A percentile compares a stretch with the other conserved stretches of the same genome.
Evolutionary conservation across 2,797 vertebrate species (phyloP).

Genomic region (Aphelocoma californica): DNA sequence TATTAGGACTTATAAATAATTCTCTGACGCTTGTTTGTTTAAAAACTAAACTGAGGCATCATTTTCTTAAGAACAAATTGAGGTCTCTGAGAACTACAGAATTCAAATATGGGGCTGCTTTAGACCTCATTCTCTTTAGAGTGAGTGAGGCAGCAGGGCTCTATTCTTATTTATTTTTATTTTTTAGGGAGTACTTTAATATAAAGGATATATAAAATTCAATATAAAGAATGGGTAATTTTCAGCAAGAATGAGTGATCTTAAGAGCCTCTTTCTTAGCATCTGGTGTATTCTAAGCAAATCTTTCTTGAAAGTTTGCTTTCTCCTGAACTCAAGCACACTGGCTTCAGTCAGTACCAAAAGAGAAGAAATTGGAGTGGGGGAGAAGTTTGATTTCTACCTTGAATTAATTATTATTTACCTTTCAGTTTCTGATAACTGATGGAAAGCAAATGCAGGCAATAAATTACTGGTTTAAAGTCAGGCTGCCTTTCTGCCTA

Average conservation of each 20-base stretch:
- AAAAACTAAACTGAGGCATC: neutral
- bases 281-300: neutral
- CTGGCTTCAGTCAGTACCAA: neutral
- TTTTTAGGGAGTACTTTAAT: neutral
- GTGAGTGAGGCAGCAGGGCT: neutral
- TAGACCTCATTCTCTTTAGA: neutral
- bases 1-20: neutral
- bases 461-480: neutral
- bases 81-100: neutral
- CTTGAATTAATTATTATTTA: neutral
- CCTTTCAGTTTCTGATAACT: neutral
- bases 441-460: neutral
- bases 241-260: neutral
- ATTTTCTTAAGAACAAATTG: slow-evolving; percentile 24
- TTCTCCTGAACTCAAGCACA: neutral
- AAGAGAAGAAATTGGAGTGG: neutral
- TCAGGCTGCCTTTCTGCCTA: neutral
- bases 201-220: neutral
- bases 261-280: neutral
- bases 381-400: neutral
- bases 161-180: neutral
- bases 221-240: neutral
- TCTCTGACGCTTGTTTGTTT: neutral
- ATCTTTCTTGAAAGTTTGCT: neutral
- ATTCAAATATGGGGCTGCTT: neutral